Evolutionary conservation across 2,797 vertebrate genomes (phyloP).

Genomic region (Galago senegalensis): DNA sequence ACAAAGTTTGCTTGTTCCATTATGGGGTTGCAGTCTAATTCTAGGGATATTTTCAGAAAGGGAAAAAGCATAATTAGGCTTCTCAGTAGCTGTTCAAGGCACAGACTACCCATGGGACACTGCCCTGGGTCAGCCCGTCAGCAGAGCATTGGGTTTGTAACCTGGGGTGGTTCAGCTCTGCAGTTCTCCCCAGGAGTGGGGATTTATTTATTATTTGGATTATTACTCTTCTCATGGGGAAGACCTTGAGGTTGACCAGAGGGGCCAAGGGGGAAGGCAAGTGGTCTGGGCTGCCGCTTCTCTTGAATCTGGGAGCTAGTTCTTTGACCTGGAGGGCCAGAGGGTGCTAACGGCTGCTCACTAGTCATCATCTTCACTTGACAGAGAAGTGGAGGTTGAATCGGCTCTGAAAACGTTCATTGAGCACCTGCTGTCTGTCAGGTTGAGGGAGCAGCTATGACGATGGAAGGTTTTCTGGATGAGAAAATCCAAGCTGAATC

Average conservation of each 20-base stretch:
- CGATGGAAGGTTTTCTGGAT: constrained; percentile 8
- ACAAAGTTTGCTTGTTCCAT: neutral
- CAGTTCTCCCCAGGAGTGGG: neutral
- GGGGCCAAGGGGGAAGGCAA: neutral
- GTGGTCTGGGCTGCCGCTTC: neutral
- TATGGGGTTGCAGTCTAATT: neutral
- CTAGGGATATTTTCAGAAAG: constrained; percentile 24
- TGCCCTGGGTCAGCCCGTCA: neutral
- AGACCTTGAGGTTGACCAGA: neutral
- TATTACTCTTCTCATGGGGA: neutral
- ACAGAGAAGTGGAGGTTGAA: neutral
- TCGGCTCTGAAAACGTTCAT: neutral
- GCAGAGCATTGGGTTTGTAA: neutral
- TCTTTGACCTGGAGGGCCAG: neutral
- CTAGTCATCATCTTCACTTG: neutral
- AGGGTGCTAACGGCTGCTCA: neutral
- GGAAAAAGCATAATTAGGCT: neutral
- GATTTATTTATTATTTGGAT: neutral
- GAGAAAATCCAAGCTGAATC: constrained; percentile 46
- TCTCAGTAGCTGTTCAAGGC: neutral
- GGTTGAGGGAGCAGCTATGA: constrained; percentile 11
- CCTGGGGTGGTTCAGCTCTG: rapidly evolving
- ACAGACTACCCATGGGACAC: neutral
- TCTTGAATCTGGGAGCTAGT: neutral
- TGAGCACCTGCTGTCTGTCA: neutral